Evolutionary conservation across 2,797 vertebrate species (phyloP), one percentile per base, ranked within the genome.

Genomic region (Triplophysa yarkandensis): DNA sequence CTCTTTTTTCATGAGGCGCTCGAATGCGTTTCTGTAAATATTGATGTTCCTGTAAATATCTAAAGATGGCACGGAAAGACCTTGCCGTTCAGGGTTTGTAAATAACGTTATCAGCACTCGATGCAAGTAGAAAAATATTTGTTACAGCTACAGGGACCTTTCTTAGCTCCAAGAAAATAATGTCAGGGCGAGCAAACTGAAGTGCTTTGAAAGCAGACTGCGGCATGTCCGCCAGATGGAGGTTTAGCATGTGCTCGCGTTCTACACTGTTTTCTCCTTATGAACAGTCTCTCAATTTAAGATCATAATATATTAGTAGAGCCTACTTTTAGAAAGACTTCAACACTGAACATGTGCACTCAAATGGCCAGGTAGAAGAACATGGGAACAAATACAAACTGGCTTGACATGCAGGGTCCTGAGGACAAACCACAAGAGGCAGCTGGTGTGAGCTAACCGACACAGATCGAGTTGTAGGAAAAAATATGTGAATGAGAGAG

Each of bases 301-400:
- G 44, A 30, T 52, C n/a, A 10, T 2, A 19, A 54, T 44, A 54
- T 44, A 63, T 55, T 64, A 54, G 46, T 46, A 44, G 5, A 48
- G 71, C 32, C 50, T 57, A 65, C 65, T 65, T 57, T 57, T 74
- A 65, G 48, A 73, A 54, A 65, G 46, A 65, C 39, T 58, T 54
- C 54, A 73, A 73, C 46, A 2, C 46, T 64, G 28, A 64, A 72
- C 70, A 72, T 41, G 60, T 63, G 70, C 17, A 34, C 71, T 54
- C 9, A 71, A 65, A 39, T 46, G 32, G 21, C 32, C 19, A 0
- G 25, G 60, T 54, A 25, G 63, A 73, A 64, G 34, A 54, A 60
- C 14, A 32, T 4, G 54, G 27, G 3, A 30, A 52, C 13, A 48
- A 46, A 63, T 14, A 46, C n/a, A 48, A 14, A 52, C 48, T 62